Evolutionary conservation across 64 coral and sea anemone species (phyloP).

Genomic region (Stichodactyla mertensii): DNA sequence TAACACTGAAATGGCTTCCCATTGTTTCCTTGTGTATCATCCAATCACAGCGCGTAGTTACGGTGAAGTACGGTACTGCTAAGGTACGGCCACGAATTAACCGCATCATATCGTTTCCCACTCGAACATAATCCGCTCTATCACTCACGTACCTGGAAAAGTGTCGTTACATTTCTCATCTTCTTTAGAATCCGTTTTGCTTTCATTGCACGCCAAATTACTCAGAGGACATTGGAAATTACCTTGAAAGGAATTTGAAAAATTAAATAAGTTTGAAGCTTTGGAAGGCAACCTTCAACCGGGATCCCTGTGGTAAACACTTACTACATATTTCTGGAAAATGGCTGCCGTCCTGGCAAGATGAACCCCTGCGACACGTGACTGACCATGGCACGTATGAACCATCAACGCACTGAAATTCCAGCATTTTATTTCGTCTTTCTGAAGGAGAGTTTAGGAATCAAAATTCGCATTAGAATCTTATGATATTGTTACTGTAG

Average conservation of each 20-base stretch:
- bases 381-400: constrained; percentile 25
- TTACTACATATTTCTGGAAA: constrained; percentile 36
- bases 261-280: no score
- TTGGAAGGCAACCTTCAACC: no score
- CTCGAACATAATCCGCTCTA: no score
- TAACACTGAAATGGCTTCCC: no score
- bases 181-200: neutral
- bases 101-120: no score
- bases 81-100: no score
- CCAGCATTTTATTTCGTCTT: neutral
- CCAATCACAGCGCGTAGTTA: no score
- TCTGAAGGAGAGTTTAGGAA: neutral
- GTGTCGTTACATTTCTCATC: neutral
- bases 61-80: no score
- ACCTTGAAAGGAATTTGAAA: neutral
- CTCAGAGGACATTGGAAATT: neutral
- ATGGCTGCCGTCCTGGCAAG: constrained; percentile 28
- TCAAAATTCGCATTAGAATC: no score
- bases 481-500: no score
- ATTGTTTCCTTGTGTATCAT: no score
- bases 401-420: constrained; percentile 22
- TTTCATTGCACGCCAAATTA: neutral
- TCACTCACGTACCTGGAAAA: neutral
- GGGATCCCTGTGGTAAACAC: neutral
- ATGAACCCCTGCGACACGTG: constrained; percentile 16